Evolutionary conservation across 2,797 vertebrate species (phyloP).

Genomic region (Sebastes kiyomatsui): DNA sequence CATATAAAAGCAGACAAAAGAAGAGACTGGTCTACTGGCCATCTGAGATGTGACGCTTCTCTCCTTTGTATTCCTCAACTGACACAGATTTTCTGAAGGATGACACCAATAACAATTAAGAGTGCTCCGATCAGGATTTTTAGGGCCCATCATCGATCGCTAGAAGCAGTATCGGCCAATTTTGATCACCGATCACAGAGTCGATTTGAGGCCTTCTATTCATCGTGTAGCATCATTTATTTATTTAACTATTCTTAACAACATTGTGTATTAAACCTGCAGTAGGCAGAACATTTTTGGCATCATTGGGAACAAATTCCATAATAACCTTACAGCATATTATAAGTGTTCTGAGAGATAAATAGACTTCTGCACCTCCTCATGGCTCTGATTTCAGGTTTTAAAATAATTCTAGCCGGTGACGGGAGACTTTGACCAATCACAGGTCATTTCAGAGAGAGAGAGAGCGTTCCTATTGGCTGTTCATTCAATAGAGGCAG

Average conservation of each 20-base stretch:
- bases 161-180: not conserved
- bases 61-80: not conserved
- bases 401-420: too few species aligned
- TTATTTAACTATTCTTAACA: not conserved
- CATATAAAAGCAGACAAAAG: not conserved
- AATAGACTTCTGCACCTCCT: rapidly evolving
- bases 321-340: too few species aligned
- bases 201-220: not conserved
- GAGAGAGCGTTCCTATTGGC: too few species aligned
- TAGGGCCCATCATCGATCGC: not conserved
- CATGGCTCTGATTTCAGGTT: too few species aligned
- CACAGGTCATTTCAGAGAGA: too few species aligned
- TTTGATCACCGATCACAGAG: not conserved
- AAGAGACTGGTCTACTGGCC: not conserved
- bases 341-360: too few species aligned
- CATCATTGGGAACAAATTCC: too few species aligned
- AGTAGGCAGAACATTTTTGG: too few species aligned
- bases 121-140: not conserved
- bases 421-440: too few species aligned
- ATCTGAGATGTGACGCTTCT: not conserved
- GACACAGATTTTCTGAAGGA: not conserved
- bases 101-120: not conserved
- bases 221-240: not conserved
- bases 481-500: too few species aligned
- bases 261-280: too few species aligned